Evolutionary conservation across 2,113 vertebrate genomes (phyloP).

Genomic region (Platycercus adscitus): DNA sequence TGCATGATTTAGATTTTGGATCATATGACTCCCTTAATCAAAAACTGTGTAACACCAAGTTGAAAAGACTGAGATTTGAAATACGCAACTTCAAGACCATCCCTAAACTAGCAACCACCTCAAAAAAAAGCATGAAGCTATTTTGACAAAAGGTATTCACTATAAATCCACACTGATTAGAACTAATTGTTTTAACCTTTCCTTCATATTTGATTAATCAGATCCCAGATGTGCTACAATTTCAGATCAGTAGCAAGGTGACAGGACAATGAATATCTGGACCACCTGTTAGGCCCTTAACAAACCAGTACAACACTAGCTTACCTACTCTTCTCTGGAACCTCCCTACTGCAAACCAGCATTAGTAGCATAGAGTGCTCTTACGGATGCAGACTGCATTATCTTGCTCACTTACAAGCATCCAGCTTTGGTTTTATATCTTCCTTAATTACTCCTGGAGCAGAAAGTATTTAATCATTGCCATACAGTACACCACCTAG

Average conservation of each 20-base stretch:
- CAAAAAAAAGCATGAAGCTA: background rate
- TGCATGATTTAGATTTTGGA: background rate
- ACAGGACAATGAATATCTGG: background rate
- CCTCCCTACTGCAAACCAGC: background rate
- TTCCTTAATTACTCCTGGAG: background rate
- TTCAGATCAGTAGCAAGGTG: background rate
- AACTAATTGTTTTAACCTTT: constrained; percentile 8
- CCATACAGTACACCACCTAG: background rate
- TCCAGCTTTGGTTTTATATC: background rate
- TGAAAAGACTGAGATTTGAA: background rate
- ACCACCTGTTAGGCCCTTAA: background rate
- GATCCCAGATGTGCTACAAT: background rate
- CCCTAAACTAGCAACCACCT: background rate
- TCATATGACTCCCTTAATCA: background rate
- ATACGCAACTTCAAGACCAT: background rate
- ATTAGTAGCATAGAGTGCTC: background rate
- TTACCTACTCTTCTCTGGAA: background rate
- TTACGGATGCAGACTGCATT: background rate
- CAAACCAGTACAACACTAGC: background rate
- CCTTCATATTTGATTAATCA: constrained; percentile 6
- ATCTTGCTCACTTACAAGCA: background rate
- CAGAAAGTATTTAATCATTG: background rate
- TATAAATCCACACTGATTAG: background rate
- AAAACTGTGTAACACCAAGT: background rate
- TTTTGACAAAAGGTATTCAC: background rate